Base-by-base conservation (phyloP, 2,888 invertebrate species). In the Ectemnius cavifrons region DNA sequence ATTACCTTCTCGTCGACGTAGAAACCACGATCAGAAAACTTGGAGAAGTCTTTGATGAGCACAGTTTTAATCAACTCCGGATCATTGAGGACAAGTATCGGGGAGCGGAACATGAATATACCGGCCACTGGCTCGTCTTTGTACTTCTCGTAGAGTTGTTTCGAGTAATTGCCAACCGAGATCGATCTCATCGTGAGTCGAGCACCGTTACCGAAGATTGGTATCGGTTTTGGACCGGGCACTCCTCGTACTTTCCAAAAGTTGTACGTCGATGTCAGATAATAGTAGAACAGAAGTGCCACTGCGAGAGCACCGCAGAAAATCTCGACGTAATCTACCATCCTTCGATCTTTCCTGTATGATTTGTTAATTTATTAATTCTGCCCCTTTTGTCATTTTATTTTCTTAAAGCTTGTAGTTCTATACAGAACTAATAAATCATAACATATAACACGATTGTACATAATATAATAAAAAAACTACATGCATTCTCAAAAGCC, bases 171-270 rank as follows among this genome's bases (percentile, higher is more conserved):
- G 3, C 89, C 89, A 11, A 90, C 77, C 2, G 87, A 84, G 20
- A 72, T 77, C 74, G 84, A 88, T 4, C 87, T 84, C 2, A 89
- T 70, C 0, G 83, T 57, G 0, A 91, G 80, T n/a, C 89, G 87
- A 49, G 86, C 88, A 52, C 91, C 86, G 72, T 90, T 92, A 0
- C 92, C 92, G 69, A 92, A 88, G 4, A 92, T 73, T 1, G 90
- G 88, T 2, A 84, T 18, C 0, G 92, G 92, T 70, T 86, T 84
- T 1, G 91, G 87, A 52, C 88, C 91, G 1, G 84, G 83, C 1
- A 92, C 86, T 5, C 88, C 88, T 27, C 87, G 87, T 1, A 83
- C 85, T 72, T 89, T 89, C 92, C 92, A 92, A 77, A 91, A 91
- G 61, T 88, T 86, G 75, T 89, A 91, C 16, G 89, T 88, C 63